These are phyloP conservation scores for Phrixothrix hirtus DNA, from an alignment of 2,888 invertebrate species.

Conservation along the genomic window DNA sequence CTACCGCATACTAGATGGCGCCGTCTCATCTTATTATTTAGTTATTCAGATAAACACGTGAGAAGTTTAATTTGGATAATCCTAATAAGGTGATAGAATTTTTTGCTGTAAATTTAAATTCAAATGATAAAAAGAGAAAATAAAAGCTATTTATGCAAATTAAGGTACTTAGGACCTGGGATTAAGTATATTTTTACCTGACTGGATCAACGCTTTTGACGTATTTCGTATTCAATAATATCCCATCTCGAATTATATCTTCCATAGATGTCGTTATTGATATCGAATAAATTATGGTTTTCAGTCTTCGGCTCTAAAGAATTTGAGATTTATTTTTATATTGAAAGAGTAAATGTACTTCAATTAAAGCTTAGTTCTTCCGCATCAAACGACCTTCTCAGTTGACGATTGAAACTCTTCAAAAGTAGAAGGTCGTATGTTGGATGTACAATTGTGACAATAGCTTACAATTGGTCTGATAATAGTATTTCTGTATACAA, in stretches of 20 bases:
- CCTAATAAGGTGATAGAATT: too few species aligned
- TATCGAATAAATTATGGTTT: constrained; percentile 21
- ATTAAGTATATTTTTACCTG: constrained; percentile 19
- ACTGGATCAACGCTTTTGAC: constrained; percentile 8
- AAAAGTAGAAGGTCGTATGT: too few species aligned
- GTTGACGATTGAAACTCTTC: too few species aligned
- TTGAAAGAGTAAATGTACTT: too few species aligned
- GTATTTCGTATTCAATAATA: constrained; percentile 7
- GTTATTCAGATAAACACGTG: too few species aligned
- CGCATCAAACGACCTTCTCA: too few species aligned
- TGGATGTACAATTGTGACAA: constrained; percentile 15
- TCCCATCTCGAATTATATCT: neutral
- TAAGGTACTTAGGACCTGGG: constrained; percentile 5
- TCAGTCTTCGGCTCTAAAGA: constrained; percentile 11
- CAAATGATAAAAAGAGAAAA: neutral
- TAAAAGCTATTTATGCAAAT: constrained; percentile 8
- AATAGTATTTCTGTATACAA: constrained; percentile 53
- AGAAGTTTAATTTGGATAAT: too few species aligned
- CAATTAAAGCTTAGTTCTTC: too few species aligned
- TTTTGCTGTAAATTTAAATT: too few species aligned
- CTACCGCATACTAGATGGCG: too few species aligned
- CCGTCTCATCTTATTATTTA: too few species aligned
- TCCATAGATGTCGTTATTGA: constrained; percentile 7
- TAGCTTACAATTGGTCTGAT: constrained; percentile 44
- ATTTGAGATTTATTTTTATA: too few species aligned